These are phyloP conservation scores for Gobio occitaniae DNA, from an alignment of 2,797 vertebrate species.

Conservation along the genomic window DNA sequence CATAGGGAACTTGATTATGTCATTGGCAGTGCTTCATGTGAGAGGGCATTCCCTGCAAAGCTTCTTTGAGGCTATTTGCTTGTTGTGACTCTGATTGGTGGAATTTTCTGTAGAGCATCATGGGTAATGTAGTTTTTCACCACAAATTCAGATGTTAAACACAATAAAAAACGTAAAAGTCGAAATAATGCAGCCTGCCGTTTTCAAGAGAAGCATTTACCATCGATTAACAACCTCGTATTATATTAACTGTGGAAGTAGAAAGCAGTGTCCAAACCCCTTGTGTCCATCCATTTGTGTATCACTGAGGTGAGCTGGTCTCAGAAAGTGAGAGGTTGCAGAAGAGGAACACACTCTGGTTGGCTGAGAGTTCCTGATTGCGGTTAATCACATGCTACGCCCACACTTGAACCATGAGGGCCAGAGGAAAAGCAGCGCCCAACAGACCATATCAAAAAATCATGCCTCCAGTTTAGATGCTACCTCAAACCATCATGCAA, in stretches of 20 bases:
- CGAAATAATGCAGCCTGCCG: not conserved
- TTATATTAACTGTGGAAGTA: slow-evolving; percentile 11
- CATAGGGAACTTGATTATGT: not conserved
- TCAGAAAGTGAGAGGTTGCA: slow-evolving; percentile 47
- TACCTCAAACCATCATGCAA: slow-evolving; percentile 71
- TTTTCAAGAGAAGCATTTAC: not conserved
- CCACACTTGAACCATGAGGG: slow-evolving; percentile 43
- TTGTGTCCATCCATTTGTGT: slow-evolving; percentile 36
- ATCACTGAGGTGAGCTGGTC: slow-evolving; percentile 48
- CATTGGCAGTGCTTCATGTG: not conserved
- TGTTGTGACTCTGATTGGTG: not conserved
- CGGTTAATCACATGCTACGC: slow-evolving; percentile 68
- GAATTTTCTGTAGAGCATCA: not conserved
- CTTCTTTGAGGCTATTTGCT: not conserved
- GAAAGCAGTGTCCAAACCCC: slow-evolving; percentile 30
- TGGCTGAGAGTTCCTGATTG: slow-evolving; percentile 56
- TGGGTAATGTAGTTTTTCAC: not conserved
- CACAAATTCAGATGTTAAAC: not conserved
- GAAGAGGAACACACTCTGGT: slow-evolving; percentile 59
- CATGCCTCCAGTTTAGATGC: slow-evolving; percentile 59
- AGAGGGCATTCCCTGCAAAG: not conserved
- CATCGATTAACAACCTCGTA: not conserved
- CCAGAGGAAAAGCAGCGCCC: slow-evolving; percentile 66
- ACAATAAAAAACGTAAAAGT: too few species aligned
- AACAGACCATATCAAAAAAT: slow-evolving; percentile 62